Percentiles rank a stretch among this genome's conserved stretches.
phyloP scores from a whole-genome alignment of 37 sponge, comb jelly and placozoan species.

The Haliclona indistincta region DNA sequence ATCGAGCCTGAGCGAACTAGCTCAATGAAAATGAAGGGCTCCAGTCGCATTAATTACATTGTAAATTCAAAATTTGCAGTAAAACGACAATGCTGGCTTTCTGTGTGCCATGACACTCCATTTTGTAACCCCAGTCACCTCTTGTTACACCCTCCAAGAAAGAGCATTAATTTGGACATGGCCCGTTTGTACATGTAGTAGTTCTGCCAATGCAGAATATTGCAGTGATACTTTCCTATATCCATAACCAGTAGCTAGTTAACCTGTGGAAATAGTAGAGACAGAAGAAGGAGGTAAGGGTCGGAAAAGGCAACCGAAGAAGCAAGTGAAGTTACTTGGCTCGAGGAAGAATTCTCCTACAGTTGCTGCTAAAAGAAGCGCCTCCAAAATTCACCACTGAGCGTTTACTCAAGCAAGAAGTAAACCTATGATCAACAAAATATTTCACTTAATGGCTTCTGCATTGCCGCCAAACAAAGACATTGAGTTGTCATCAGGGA shows the following conservation, averaged over 20 bases:
- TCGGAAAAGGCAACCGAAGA: too few relatives aligned
- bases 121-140: too few relatives aligned
- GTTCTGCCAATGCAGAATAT: constrained; percentile 2
- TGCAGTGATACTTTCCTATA: constrained; percentile 1
- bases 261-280: background rate
- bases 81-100: too few relatives aligned
- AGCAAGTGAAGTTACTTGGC: constrained; percentile 42
- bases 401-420: constrained; percentile 33
- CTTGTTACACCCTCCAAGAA: too few relatives aligned
- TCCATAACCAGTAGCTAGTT: constrained; percentile 2
- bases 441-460: constrained; percentile 32
- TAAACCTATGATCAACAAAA: constrained; percentile 50
- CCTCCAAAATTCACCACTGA: constrained; percentile 7
- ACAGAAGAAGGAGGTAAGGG: too few relatives aligned
- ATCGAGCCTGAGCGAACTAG: background rate
- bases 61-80: too few relatives aligned
- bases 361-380: constrained; percentile 47
- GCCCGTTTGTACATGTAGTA: background rate
- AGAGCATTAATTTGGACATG: background rate
- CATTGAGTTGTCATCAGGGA: constrained; percentile 27
- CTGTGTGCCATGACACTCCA: too few relatives aligned
- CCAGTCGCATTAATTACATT: constrained; percentile 13
- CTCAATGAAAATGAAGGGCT: constrained; percentile 7
- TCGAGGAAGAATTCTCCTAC: constrained; percentile 29
- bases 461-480: constrained; percentile 23